Base-by-base conservation (phyloP, 1,140 invertebrate species). In the Proales similis region DNA sequence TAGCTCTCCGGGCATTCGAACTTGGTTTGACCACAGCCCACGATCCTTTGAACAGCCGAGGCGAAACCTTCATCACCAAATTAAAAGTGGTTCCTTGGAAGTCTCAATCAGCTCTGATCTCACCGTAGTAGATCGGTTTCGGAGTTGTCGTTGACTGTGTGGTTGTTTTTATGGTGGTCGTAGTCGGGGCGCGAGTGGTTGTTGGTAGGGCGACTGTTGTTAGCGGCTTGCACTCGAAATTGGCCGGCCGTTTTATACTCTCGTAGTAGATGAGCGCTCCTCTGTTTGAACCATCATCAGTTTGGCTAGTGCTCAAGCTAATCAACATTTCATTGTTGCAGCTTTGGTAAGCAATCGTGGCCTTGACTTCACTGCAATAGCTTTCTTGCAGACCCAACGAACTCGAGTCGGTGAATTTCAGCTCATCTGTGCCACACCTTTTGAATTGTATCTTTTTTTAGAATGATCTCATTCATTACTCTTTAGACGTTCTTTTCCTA, bases 211-310 rank as follows among this genome's bases (percentile, higher is more conserved):
- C 45, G 9, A 42, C 45, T 26, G 22, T 6, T 24, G 51, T 57
- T 26, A 29, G 51, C 17, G 33, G 33, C 11, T 11, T 57, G n/a
- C 51, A 57, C 17, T 42, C 36, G 45, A 57, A 57, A 26, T 57
- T 42, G 17, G 45, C 3, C 30, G 51, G 51, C 20, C 45, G 39
- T 42, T 26, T 32, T 26, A 0, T 57, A 57, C 51, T 24, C 45
- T 57, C 51, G 22, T 42, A 57, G 45, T 57, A 57, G 32, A 57
- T 57, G 11, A 42, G 45, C 9, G 27, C 51, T 11, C 51, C 51
- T 30, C 30, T 29, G 20, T 42, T 42, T 22, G 51, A 42, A 42
- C 45, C 45, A 22, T 57, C 51, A 5, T 22, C n/a, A 42, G 19
- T 14, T 7, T 36, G 26, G 39, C 24, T 22, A 19, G 51, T 57